Conservation (phyloP, 2,888 invertebrate genomes). For the Ecliptopera silaceata region DNA sequence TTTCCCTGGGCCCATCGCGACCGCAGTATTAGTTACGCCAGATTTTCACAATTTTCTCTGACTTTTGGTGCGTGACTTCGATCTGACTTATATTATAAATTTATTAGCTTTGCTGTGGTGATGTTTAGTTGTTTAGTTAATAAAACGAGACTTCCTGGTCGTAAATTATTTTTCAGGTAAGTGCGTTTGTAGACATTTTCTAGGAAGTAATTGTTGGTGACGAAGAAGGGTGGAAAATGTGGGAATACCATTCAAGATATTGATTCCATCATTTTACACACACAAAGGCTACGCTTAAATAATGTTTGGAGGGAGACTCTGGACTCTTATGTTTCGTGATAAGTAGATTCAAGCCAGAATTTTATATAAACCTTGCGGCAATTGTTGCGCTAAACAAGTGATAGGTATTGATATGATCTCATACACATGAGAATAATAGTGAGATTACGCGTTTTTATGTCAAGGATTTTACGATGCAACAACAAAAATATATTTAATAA, state of each 20-base stretch:
- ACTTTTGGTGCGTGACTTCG: constrained; percentile 63
- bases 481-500: constrained; percentile 13
- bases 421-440: constrained; percentile 34
- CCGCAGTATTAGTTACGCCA: constrained; percentile 61
- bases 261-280: background rate
- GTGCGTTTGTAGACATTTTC: background rate
- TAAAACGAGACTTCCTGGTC: background rate
- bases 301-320: background rate
- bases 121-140: constrained; percentile 6
- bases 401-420: constrained; percentile 18
- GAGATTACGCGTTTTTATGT: constrained; percentile 38
- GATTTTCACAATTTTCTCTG: constrained; percentile 67
- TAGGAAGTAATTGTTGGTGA: constrained; percentile 4
- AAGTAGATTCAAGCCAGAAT: background rate
- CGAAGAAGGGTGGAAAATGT: constrained; percentile 13
- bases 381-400: background rate
- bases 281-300: background rate
- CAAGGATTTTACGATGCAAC: constrained; percentile 35
- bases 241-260: constrained; percentile 8
- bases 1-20: constrained; percentile 52
- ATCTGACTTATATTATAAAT: constrained; percentile 46
- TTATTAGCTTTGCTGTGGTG: constrained; percentile 31
- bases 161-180: background rate
- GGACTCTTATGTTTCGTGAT: background rate
- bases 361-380: background rate